phyloP scores from a whole-genome alignment of 2,113 vertebrate species.

The Neolamprologus brichardi region DNA sequence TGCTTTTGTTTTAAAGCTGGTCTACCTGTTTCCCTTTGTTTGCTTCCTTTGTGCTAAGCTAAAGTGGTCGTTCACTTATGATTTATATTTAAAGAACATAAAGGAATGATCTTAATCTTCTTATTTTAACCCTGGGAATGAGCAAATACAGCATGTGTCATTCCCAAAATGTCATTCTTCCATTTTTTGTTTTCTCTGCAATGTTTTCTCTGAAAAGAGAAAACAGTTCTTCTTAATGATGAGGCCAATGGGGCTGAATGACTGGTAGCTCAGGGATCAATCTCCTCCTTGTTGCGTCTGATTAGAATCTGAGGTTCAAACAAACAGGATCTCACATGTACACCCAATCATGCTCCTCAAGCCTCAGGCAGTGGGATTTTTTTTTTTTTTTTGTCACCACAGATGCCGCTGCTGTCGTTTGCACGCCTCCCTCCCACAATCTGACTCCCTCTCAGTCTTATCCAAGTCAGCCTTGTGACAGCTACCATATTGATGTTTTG shows the following conservation, averaged over 20 bases:
- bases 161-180: not conserved
- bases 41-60: not conserved
- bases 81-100: not conserved
- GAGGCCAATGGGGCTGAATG: not conserved
- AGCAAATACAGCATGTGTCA: not conserved
- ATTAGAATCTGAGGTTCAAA: conserved; percentile 26
- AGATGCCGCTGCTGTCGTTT: not conserved
- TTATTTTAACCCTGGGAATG: not conserved
- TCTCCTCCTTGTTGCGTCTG: conserved; percentile 15
- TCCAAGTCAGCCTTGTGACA: conserved; percentile 31
- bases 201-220: not conserved
- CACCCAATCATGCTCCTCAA: not conserved
- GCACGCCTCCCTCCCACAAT: not conserved
- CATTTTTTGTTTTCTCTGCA: not conserved
- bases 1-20: not conserved
- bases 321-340: not conserved
- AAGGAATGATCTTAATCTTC: not conserved
- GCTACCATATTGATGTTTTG: not conserved
- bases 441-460: not conserved
- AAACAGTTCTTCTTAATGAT: not conserved
- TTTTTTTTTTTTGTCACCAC: conserved; percentile 20
- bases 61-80: not conserved
- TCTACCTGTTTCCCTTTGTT: not conserved
- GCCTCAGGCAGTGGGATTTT: conserved; percentile 22
- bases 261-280: not conserved